These are phyloP conservation scores for Coregonus ussuriensis DNA, from an alignment of 2,797 vertebrate species.

Conservation along the genomic window DNA sequence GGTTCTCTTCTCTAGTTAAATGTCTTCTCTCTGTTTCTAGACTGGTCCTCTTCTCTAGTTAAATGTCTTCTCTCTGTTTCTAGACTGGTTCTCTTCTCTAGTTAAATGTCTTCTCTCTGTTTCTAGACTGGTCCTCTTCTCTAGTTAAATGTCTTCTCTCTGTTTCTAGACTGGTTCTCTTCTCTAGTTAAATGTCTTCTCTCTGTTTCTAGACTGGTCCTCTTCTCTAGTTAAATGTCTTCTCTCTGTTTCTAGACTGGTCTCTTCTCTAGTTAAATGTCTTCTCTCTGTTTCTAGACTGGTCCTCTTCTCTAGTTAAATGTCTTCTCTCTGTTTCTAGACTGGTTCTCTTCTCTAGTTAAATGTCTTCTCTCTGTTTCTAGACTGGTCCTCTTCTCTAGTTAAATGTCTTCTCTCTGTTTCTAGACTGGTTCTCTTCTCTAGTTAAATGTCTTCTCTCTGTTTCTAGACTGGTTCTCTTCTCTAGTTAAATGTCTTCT, in stretches of 20 bases:
- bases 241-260: neutral
- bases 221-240: neutral
- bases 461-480: neutral
- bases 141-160: neutral
- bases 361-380: neutral
- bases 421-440: neutral
- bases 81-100: too few relatives aligned
- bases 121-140: neutral
- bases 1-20: neutral
- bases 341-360: neutral
- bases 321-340: too few relatives aligned
- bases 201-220: neutral
- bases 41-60: conserved; percentile 64
- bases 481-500: too few relatives aligned
- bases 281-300: too few relatives aligned
- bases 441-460: neutral
- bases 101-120: too few relatives aligned
- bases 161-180: too few relatives aligned
- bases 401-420: neutral
- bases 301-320: too few relatives aligned
- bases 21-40: conserved; percentile 63
- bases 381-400: neutral
- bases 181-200: neutral
- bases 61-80: too few relatives aligned
- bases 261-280: neutral